These are phyloP conservation scores for Metopolophium dirhodum DNA, from an alignment of 1,140 invertebrate genomes.

Conservation along the genomic window DNA sequence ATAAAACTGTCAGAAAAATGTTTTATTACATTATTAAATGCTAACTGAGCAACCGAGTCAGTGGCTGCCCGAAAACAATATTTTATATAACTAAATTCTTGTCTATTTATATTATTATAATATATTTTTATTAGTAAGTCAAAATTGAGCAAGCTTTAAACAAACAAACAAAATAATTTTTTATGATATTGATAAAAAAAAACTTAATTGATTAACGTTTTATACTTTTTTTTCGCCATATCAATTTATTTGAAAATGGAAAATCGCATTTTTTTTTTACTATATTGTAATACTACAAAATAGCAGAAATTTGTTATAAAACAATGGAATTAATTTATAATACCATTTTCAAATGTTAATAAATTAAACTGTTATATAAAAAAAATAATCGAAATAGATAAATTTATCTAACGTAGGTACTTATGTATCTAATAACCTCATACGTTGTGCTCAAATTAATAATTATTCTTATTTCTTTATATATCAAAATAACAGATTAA, in stretches of 20 bases:
- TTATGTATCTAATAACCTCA: background rate
- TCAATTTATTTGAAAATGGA: background rate
- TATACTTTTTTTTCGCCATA: background rate
- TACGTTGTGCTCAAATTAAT: too few relatives aligned
- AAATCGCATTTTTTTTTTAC: background rate
- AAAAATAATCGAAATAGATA: background rate
- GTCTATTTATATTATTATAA: too few relatives aligned
- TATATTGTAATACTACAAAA: background rate
- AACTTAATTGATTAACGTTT: background rate
- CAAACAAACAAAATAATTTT: too few relatives aligned
- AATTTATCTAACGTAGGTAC: too few relatives aligned
- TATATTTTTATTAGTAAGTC: too few relatives aligned
- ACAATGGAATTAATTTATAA: background rate
- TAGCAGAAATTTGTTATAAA: background rate
- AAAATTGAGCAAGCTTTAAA: too few relatives aligned
- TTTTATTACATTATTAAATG: background rate
- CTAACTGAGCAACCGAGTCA: background rate
- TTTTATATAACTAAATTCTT: background rate
- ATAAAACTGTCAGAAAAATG: constrained; percentile 7
- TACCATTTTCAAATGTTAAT: background rate
- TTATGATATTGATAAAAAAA: too few relatives aligned
- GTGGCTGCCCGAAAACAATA: background rate
- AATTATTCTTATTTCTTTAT: too few relatives aligned
- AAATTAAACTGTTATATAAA: background rate
- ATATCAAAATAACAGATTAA: background rate